Conservation (phyloP, 2,113 vertebrate species). For the Nannospalax galili region DNA sequence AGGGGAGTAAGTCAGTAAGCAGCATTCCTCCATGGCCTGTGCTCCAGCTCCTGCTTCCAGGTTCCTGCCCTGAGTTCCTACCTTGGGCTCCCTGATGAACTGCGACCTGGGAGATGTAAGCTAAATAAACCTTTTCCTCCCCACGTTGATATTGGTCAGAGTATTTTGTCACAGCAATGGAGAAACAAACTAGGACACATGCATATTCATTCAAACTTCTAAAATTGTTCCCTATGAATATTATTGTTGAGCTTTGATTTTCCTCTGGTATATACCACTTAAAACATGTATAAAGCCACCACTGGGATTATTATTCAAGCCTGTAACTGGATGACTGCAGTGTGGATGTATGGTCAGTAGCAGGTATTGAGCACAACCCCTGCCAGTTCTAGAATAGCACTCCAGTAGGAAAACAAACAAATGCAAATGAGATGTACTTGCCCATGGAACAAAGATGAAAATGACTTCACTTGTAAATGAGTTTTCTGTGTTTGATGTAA, state of each 20-base stretch:
- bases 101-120: no score
- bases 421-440: constrained; percentile 90
- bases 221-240: not conserved
- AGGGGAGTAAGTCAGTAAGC: no score
- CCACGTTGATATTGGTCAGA: no score
- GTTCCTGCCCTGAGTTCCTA: no score
- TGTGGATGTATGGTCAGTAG: constrained; percentile 71
- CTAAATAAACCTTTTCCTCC: no score
- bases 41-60: no score
- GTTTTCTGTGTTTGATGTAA: constrained; percentile 89
- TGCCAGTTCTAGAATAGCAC: constrained; percentile 89
- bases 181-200: no score
- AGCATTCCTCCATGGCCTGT: no score
- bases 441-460: constrained; percentile 83
- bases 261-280: not conserved
- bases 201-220: not conserved
- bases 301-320: constrained; percentile 56
- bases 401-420: constrained; percentile 87
- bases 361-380: constrained; percentile 85
- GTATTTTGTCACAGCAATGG: no score
- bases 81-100: no score
- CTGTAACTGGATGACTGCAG: constrained; percentile 66
- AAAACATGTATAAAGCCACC: not conserved
- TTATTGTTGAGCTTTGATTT: constrained; percentile 51
- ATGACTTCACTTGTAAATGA: constrained; percentile 92